Evolutionary conservation across 2,113 vertebrate species (phyloP), one percentile per base, ranked within the genome.

Genomic region (Oncorhynchus gorbuscha): DNA sequence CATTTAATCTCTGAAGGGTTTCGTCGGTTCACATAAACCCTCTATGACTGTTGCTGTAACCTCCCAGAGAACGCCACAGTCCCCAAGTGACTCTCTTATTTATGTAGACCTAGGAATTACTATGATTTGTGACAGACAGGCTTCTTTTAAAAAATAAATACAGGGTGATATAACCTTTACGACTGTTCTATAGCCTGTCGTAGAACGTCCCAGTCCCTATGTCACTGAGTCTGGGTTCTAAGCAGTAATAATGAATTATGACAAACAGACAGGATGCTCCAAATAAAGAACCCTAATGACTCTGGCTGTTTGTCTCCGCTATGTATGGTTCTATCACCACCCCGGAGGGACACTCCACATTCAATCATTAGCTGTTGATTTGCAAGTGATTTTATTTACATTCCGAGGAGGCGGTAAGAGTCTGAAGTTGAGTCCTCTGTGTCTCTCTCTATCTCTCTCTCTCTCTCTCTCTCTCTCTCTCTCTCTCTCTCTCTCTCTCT

Each of bases 321-420:
- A 32, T 32, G 30, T 5, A n/a, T n/a, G n/a, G n/a, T 39, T 39
- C 35, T 28, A 39, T 39, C 35, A 39, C 35, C 35, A 39, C 35
- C 35, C 35, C 1, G 7, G 35, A 39, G 35, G 7, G 7, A 80
- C 87, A 86, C 88, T 91, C 84, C 81, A 80, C 84, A 72, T 86
- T 81, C 88, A 84, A 77, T 92, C 86, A 91, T 92, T 89, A 91
- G 85, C 85, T 76, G 85, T 82, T 90, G 91, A 92, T 90, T 89
- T 84, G 84, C 84, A 83, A 88, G 85, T 81, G 82, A 86, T 88
- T 91, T 91, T 91, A 91, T 92, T 92, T 91, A 90, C 89, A 88
- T 89, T 88, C 86, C 85, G 85, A 88, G 90, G 88, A 89, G 90
- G 87, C 89, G 22, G 84, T 88, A 83, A 86, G 81, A 88, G 88